These are phyloP conservation scores for Zosterops pallidus DNA, from an alignment of 2,113 vertebrate species.

Conservation along the genomic window DNA sequence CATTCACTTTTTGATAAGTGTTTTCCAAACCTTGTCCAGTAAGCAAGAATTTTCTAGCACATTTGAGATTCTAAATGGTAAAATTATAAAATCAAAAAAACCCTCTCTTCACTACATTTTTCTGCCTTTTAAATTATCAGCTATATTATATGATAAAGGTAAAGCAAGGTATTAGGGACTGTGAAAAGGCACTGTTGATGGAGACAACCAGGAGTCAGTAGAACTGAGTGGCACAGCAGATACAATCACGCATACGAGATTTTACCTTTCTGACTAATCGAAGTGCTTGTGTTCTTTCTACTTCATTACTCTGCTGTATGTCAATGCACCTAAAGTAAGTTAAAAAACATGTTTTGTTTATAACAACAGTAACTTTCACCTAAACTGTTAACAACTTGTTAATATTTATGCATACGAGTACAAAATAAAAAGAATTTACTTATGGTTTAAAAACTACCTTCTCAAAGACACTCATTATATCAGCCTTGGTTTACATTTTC, in stretches of 20 bases:
- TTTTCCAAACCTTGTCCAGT: not conserved
- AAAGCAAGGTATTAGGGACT: not conserved
- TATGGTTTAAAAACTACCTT: not conserved
- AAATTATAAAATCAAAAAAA: not conserved
- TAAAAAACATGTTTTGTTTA: not conserved
- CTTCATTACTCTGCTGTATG: conserved; percentile 99
- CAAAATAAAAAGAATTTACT: not conserved
- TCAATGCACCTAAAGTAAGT: conserved; percentile 90
- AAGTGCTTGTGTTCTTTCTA: conserved; percentile 97
- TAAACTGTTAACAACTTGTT: not conserved
- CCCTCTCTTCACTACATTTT: not conserved
- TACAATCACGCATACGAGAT: not conserved
- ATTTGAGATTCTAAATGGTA: not conserved
- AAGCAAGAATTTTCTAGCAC: not conserved
- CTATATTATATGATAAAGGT: not conserved
- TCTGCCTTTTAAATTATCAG: not conserved
- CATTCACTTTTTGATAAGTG: not conserved
- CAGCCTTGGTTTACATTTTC: not conserved
- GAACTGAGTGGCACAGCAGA: not conserved
- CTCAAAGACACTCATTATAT: not conserved
- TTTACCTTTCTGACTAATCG: conserved; percentile 95
- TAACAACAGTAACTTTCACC: not conserved
- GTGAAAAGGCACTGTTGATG: not conserved
- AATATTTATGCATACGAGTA: not conserved
- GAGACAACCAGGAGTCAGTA: not conserved